Evolutionary conservation across 1,140 invertebrate genomes (phyloP).

Genomic region (Dufourea novaeangliae): DNA sequence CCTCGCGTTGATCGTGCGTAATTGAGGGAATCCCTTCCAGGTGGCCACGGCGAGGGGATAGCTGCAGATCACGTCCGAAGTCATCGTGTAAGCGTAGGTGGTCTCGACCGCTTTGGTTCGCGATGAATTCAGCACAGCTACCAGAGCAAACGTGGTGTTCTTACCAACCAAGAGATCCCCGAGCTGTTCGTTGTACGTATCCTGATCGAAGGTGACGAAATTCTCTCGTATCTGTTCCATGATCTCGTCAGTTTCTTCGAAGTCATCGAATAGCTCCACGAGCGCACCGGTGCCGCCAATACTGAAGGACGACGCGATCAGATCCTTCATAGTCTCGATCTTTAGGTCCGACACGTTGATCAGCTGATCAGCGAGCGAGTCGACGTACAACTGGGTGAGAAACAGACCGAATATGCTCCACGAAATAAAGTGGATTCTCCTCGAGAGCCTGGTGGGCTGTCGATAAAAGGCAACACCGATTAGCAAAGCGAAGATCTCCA

Average conservation of each 20-base stretch:
- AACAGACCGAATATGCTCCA: constrained; percentile 74
- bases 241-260: constrained; percentile 24
- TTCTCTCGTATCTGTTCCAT: constrained; percentile 42
- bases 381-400: constrained; percentile 73
- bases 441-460: constrained; percentile 65
- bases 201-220: constrained; percentile 60
- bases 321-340: constrained; percentile 59
- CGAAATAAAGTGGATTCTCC: constrained; percentile 70
- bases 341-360: constrained; percentile 63
- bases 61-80: constrained; percentile 68
- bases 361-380: constrained; percentile 72
- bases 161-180: constrained; percentile 57
- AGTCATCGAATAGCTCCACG: constrained; percentile 39
- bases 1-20: constrained; percentile 59
- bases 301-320: constrained; percentile 56
- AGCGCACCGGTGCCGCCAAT: constrained; percentile 59
- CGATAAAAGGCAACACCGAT: constrained; percentile 58
- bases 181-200: constrained; percentile 49
- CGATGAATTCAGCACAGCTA: constrained; percentile 70
- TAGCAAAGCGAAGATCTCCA: constrained; percentile 72
- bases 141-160: constrained; percentile 63
- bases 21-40: constrained; percentile 68
- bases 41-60: constrained; percentile 71
- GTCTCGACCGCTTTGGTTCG: constrained; percentile 28
- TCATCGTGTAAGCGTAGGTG: constrained; percentile 54